phyloP scores from a whole-genome alignment of 1,140 invertebrate species.

The Aphelenchoides besseyi region DNA sequence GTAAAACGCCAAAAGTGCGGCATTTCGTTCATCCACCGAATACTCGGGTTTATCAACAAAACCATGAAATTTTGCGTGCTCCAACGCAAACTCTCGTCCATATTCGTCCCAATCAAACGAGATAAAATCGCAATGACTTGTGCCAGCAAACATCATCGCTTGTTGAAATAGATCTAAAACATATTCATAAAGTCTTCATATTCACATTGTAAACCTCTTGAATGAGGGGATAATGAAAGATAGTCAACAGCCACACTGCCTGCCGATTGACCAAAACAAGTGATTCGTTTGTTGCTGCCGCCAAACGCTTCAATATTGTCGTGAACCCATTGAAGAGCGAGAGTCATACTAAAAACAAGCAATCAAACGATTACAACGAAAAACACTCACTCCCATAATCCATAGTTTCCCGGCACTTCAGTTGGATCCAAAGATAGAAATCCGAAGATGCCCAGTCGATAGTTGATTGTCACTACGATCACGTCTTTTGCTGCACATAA shows the following conservation, averaged over 20 bases:
- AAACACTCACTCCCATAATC: slow-evolving; percentile 68
- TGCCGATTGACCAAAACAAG: slow-evolving; percentile 72
- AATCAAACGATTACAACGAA: too few relatives aligned
- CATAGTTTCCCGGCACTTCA: slow-evolving; percentile 86
- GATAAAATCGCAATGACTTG: background rate
- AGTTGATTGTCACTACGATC: slow-evolving; percentile 90
- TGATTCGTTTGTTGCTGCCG: slow-evolving; percentile 71
- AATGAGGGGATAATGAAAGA: background rate
- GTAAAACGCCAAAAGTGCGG: slow-evolving; percentile 2
- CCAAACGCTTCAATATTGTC: slow-evolving; percentile 64
- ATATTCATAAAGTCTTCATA: background rate
- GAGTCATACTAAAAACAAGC: slow-evolving; percentile 12
- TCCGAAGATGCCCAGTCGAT: slow-evolving; percentile 79
- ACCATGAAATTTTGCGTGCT: slow-evolving; percentile 1
- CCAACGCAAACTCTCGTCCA: slow-evolving; percentile 1
- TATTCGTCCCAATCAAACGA: background rate
- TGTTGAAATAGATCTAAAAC: slow-evolving; percentile 15
- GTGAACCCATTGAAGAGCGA: slow-evolving; percentile 44
- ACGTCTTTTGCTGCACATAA: slow-evolving; percentile 74
- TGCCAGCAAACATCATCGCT: slow-evolving; percentile 12
- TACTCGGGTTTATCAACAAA: background rate
- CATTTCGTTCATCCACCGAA: background rate
- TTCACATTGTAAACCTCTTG: background rate
- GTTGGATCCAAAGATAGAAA: slow-evolving; percentile 69
- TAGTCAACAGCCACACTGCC: background rate